phyloP scores from a whole-genome alignment of 2,113 vertebrate genomes.

The Microcebus griseorufus region DNA sequence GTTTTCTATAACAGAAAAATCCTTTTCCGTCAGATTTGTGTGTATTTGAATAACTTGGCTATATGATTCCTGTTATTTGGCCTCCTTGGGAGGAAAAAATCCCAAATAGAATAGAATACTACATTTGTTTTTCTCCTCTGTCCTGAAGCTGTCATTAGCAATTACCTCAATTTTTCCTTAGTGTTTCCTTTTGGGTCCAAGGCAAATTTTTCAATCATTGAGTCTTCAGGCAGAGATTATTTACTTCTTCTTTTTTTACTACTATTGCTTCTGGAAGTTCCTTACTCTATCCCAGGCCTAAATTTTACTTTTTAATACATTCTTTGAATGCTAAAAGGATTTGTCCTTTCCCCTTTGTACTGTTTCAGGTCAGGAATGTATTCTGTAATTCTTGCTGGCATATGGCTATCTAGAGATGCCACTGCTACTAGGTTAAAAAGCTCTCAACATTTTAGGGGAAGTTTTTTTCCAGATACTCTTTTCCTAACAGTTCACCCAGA shows the following conservation, averaged over 20 bases:
- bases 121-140: conserved; percentile 41
- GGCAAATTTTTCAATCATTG: conserved; percentile 39
- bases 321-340: conserved; percentile 18
- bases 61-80: conserved; percentile 42
- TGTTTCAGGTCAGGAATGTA: not conserved
- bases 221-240: not conserved
- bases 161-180: conserved; percentile 57
- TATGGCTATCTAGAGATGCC: not conserved
- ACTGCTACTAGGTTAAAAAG: not conserved
- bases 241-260: not conserved
- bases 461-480: conserved; percentile 5
- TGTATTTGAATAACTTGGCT: conserved; percentile 9
- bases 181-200: conserved; percentile 26
- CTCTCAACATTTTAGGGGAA: not conserved
- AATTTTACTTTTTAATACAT: conserved; percentile 42
- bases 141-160: conserved; percentile 2
- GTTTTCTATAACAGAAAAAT: conserved; percentile 45
- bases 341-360: conserved; percentile 10
- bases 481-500: conserved; percentile 5
- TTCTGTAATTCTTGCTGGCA: not conserved
- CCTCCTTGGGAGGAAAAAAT: not conserved
- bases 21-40: not conserved
- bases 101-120: not conserved
- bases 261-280: conserved; percentile 30
- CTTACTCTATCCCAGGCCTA: conserved; percentile 19